Evolutionary conservation across 2,113 vertebrate genomes (phyloP), one percentile per base, ranked within the genome.

Genomic region (Saccopteryx leptura): DNA sequence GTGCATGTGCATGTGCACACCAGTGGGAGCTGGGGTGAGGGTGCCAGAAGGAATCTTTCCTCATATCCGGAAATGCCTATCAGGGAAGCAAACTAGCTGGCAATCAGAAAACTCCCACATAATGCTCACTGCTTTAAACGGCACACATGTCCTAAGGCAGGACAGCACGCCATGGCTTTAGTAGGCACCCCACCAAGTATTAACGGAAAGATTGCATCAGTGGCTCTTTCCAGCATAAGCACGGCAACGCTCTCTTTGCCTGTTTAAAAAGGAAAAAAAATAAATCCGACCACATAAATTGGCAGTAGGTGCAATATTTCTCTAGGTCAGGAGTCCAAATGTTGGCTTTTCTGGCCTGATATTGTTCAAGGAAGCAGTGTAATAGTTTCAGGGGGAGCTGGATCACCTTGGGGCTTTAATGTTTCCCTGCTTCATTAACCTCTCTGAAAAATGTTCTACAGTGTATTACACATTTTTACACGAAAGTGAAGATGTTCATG

Each of bases 211-310:
- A 91, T 0, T 33, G 61, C 91, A 86, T 89, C 76, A 56, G 68
- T 86, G 88, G 81, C 88, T 97, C 94, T 95, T 97, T 96, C 93
- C 95, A 95, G 96, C 91, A 96, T 94, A 96, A 87, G 74, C 58
- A 74, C 7, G 17, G 63, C 33, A 83, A 88, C 90, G 60, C 9
- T 81, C 60, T 93, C n/a, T 91, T 85, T 85, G 66, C 69, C 23
- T 72, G 46, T 84, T 93, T 65, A 14, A 54, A 33, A 89, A 74
- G 24, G 10, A 71, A 48, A 31, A 21, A 33, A 12, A 24, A 46
- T 13, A 58, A 18, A 76, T 39, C 50, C 68, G 88, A 61, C 4
- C 9, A 2, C 39, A 69, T n/a, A 66, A 54, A 72, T 58, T 65
- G 33, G 75, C 90, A 95, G 56, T 9, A 69, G 68, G 46, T 15